phyloP scores from a whole-genome alignment of 2,797 vertebrate species.

The Serranus cabrilla region DNA sequence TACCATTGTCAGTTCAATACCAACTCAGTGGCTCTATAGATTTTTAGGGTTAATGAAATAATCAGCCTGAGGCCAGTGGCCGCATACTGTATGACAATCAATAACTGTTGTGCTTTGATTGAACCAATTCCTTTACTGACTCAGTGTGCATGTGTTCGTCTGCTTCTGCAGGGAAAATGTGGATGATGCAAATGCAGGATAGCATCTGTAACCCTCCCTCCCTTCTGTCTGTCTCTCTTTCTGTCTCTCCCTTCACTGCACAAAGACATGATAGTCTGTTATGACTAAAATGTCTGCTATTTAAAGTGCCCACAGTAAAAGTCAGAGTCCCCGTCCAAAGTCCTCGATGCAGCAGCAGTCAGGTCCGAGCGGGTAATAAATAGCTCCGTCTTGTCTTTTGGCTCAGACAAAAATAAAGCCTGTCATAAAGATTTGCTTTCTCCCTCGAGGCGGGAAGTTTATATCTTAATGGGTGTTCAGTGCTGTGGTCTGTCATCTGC shows the following conservation, averaged over 20 bases:
- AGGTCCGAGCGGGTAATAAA: conserved; percentile 57
- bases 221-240: conserved; percentile 22
- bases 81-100: conserved; percentile 54
- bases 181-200: conserved; percentile 26
- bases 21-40: conserved; percentile 60
- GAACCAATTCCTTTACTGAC: conserved; percentile 20
- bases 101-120: conserved; percentile 46
- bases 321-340: conserved; percentile 50
- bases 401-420: conserved; percentile 47
- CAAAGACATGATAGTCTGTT: conserved; percentile 42
- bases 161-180: conserved; percentile 26
- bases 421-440: conserved; percentile 51
- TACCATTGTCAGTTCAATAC: conserved; percentile 60
- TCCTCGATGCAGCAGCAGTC: conserved; percentile 45
- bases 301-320: conserved; percentile 60
- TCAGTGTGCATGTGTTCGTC: conserved; percentile 23
- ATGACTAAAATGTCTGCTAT: conserved; percentile 63
- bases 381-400: conserved; percentile 58
- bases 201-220: conserved; percentile 32
- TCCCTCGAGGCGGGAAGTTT: conserved; percentile 9
- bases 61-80: conserved; percentile 58
- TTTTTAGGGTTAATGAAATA: conserved; percentile 71
- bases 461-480: conserved; percentile 32
- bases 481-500: conserved; percentile 19
- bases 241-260: conserved; percentile 16